Conservation (phyloP, 2,888 invertebrate species). For the Hermodice carunculata region DNA sequence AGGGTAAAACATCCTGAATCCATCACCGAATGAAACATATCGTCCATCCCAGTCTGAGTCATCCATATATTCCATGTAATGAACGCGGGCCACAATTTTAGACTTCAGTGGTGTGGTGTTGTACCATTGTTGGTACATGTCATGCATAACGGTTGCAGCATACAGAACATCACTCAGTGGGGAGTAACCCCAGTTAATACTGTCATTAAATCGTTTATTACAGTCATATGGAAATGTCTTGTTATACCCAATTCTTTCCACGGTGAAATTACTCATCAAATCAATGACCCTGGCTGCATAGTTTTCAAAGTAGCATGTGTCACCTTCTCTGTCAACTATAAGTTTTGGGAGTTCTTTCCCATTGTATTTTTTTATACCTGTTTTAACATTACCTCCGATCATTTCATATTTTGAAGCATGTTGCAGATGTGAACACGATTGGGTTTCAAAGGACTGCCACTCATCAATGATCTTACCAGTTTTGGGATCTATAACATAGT, state of each 20-base stretch:
- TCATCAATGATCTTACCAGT: neutral
- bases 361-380: no score
- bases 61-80: slow-evolving; percentile 3
- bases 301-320: no score
- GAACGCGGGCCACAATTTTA: no score
- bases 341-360: no score
- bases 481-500: slow-evolving; percentile 6
- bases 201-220: slow-evolving; percentile 32
- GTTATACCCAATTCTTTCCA: no score
- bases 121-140: slow-evolving; percentile 17
- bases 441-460: slow-evolving; percentile 7
- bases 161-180: slow-evolving; percentile 13
- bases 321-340: no score
- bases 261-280: neutral
- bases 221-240: slow-evolving; percentile 31
- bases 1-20: slow-evolving; percentile 36
- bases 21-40: slow-evolving; percentile 48
- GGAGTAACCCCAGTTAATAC: slow-evolving; percentile 44
- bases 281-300: no score
- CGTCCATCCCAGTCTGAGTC: slow-evolving; percentile 32
- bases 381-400: no score
- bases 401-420: neutral
- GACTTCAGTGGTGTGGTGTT: neutral
- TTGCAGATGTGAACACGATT: neutral
- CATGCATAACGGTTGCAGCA: neutral